phyloP scores from a whole-genome alignment of 2,888 invertebrate species.

The Sinohyriopsis cumingii region DNA sequence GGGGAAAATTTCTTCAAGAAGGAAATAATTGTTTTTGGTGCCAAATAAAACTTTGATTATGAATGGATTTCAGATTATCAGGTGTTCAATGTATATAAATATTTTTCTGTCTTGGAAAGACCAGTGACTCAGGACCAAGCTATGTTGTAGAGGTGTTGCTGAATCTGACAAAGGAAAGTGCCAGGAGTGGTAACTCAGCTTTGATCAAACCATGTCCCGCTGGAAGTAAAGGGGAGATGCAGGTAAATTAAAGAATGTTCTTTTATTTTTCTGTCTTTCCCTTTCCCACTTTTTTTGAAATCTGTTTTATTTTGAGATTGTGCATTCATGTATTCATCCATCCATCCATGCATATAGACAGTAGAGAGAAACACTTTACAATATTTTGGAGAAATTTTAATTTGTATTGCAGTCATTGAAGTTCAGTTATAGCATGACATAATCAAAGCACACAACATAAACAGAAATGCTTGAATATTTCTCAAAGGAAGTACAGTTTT shows the following conservation, averaged over 20 bases:
- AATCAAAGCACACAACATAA: too few relatives aligned
- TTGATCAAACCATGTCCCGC: conserved; percentile 74
- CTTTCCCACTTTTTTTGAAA: too few relatives aligned
- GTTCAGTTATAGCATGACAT: too few relatives aligned
- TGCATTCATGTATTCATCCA: too few relatives aligned
- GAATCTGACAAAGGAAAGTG: conserved; percentile 81
- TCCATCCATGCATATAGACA: too few relatives aligned
- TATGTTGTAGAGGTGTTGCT: conserved; percentile 89
- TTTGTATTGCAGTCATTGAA: too few relatives aligned
- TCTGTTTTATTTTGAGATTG: too few relatives aligned
- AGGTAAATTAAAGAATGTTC: conserved; percentile 73
- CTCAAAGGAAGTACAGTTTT: too few relatives aligned
- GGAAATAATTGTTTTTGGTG: not conserved
- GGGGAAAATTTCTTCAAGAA: too few relatives aligned
- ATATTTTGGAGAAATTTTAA: too few relatives aligned
- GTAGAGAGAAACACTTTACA: too few relatives aligned
- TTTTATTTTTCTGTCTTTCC: not conserved
- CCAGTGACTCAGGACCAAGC: conserved; percentile 72
- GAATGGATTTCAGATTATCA: not conserved
- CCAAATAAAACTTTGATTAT: not conserved
- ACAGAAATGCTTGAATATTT: too few relatives aligned
- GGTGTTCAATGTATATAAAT: not conserved
- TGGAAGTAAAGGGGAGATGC: conserved; percentile 84
- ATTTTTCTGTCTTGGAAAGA: not conserved
- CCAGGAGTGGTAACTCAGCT: conserved; percentile 67